These are phyloP conservation scores for Crocuta crocuta DNA, from an alignment of 2,113 vertebrate genomes.

Conservation along the genomic window DNA sequence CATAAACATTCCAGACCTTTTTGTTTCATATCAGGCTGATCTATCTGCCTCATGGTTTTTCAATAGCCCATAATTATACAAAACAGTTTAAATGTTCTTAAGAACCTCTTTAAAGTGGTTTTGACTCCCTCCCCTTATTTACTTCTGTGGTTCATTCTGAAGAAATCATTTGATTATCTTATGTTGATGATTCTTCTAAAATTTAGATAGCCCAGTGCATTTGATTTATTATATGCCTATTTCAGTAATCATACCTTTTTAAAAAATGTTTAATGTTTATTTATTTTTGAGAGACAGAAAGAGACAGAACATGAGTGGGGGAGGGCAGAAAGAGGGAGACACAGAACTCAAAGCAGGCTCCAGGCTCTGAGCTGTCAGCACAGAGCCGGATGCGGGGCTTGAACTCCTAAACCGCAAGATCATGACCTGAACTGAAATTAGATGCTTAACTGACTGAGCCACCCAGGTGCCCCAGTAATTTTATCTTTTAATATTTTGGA, in stretches of 20 bases:
- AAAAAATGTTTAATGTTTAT: too few species aligned
- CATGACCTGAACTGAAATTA: too few species aligned
- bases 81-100: background rate
- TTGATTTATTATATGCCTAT: background rate
- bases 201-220: background rate
- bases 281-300: too few species aligned
- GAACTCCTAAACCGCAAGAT: too few species aligned
- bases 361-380: too few species aligned
- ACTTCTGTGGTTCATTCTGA: conserved; percentile 12
- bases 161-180: conserved; percentile 41
- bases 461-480: background rate
- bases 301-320: too few species aligned
- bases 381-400: too few species aligned
- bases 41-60: background rate
- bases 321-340: too few species aligned
- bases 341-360: too few species aligned
- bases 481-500: background rate
- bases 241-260: background rate
- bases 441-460: too few species aligned
- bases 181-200: background rate
- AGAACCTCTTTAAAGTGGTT: conserved; percentile 28
- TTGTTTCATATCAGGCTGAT: background rate
- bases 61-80: background rate
- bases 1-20: background rate
- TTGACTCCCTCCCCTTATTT: background rate